A percentile compares a stretch with the other conserved stretches of the same genome.
Conservation (phyloP, 2,888 invertebrate species). For the Drosophila monieri region DNA sequence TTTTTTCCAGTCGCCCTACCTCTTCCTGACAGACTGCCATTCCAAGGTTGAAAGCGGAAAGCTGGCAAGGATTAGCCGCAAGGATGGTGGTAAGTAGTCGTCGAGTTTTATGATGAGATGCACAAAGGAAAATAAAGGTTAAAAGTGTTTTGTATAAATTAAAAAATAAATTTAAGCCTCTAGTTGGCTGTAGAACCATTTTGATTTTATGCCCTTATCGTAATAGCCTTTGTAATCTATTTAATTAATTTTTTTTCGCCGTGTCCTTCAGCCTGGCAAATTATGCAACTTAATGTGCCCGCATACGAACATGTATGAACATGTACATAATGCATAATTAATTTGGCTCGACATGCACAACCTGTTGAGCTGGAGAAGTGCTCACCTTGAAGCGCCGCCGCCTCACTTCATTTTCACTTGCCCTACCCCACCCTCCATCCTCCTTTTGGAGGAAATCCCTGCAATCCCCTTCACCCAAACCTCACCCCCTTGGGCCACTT, state of each 20-base stretch:
- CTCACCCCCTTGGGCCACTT: background rate
- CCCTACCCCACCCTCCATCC: background rate
- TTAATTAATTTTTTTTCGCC: slow-evolving; percentile 4
- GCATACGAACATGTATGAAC: slow-evolving; percentile 52
- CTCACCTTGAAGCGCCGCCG: slow-evolving; percentile 32
- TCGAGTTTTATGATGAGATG: slow-evolving; percentile 16
- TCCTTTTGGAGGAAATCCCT: background rate
- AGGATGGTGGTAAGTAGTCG: slow-evolving; percentile 51
- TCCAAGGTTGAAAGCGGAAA: slow-evolving; percentile 3
- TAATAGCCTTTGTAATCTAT: background rate
- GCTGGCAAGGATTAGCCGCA: slow-evolving; percentile 31
- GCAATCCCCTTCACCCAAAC: background rate
- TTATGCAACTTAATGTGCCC: slow-evolving; percentile 78
- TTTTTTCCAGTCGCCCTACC: slow-evolving; percentile 16
- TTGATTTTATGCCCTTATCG: background rate
- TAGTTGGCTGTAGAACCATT: background rate
- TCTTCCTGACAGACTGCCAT: slow-evolving; percentile 2
- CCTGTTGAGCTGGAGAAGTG: slow-evolving; percentile 62
- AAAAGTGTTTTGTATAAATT: background rate
- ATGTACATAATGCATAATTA: slow-evolving; percentile 75
- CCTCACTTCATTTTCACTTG: slow-evolving; percentile 22
- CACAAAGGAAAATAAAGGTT: background rate
- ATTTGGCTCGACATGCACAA: slow-evolving; percentile 77
- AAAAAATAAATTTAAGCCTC: background rate
- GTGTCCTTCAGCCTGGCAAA: slow-evolving; percentile 33